These are phyloP conservation scores for Perizoma affinitatum DNA, from an alignment of 2,888 invertebrate species.

Conservation along the genomic window DNA sequence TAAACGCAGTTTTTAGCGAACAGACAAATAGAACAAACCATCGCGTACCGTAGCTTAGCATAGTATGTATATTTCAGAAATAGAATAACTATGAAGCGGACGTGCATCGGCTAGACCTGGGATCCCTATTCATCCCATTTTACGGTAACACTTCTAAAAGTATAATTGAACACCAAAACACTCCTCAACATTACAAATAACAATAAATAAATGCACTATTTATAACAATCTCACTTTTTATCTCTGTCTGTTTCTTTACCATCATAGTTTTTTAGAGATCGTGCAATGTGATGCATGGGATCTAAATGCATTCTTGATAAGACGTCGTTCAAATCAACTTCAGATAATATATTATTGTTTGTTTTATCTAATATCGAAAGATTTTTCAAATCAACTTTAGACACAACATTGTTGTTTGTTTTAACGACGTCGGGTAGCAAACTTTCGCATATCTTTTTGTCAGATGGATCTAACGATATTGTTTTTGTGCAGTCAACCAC, in stretches of 20 bases:
- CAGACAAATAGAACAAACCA: no score
- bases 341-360: conserved; percentile 10
- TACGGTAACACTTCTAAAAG: not conserved
- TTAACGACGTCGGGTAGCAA: conserved; percentile 25
- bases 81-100: no score
- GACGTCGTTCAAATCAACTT: conserved; percentile 51
- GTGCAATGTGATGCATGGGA: conserved; percentile 56
- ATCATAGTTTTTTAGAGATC: conserved; percentile 67
- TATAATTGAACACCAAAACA: conserved; percentile 6
- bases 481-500: conserved; percentile 65
- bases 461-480: conserved; percentile 52
- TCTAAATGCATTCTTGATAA: conserved; percentile 57
- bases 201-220: conserved; percentile 42
- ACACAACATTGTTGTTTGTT: conserved; percentile 8
- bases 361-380: conserved; percentile 2
- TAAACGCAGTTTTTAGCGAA: no score
- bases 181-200: conserved; percentile 19
- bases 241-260: conserved; percentile 47
- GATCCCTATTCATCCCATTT: no score
- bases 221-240: conserved; percentile 14
- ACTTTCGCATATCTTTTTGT: conserved; percentile 62
- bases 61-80: no score
- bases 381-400: conserved; percentile 46
- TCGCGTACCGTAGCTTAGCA: no score
- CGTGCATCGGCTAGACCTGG: no score